Conservation (phyloP, 2,888 invertebrate genomes). For the Ceriagrion tenellum region DNA sequence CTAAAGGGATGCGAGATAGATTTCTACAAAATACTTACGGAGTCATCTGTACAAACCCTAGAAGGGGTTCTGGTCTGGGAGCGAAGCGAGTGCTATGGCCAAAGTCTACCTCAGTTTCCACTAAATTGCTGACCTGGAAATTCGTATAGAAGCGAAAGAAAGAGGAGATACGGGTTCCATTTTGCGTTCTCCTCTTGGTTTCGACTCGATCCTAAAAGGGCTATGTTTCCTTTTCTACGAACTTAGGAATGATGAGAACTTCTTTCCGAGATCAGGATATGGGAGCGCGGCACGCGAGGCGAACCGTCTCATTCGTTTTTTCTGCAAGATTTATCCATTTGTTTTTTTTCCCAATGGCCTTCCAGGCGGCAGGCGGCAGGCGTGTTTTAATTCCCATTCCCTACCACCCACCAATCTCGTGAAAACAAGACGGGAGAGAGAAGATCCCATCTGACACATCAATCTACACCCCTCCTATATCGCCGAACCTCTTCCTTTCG, state of each 20-base stretch:
- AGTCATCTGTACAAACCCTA: no score
- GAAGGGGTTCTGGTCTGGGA: no score
- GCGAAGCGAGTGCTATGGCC: no score
- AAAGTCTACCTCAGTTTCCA: no score
- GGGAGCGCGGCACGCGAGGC: not conserved
- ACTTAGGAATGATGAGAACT: not conserved
- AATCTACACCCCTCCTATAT: not conserved
- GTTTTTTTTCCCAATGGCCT: not conserved
- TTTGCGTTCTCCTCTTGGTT: no score
- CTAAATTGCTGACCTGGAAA: no score
- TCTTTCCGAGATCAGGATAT: not conserved
- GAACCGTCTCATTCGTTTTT: not conserved
- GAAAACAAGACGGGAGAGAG: not conserved
- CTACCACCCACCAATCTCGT: not conserved
- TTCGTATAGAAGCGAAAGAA: no score
- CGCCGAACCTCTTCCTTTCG: not conserved
- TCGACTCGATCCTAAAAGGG: no score
- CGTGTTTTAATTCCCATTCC: not conserved
- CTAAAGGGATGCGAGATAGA: no score
- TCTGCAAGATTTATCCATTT: not conserved
- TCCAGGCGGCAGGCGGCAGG: not conserved
- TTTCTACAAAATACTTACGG: no score
- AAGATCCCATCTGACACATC: not conserved
- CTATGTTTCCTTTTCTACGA: no score
- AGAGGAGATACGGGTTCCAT: no score